phyloP scores from a whole-genome alignment of 2,797 vertebrate genomes.

The Muscicapa comitata region DNA sequence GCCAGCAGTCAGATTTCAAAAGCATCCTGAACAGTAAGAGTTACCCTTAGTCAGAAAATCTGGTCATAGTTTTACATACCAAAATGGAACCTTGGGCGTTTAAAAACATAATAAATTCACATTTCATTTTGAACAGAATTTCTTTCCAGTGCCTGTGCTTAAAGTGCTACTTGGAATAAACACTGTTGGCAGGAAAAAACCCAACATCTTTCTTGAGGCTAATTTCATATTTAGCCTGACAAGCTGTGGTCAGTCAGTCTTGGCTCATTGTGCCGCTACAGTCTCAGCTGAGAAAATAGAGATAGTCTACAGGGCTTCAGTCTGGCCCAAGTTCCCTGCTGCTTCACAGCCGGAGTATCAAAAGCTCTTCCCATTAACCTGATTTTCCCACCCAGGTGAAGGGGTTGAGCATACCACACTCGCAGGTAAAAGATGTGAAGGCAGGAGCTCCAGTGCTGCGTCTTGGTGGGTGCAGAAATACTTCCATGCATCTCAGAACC shows the following conservation, averaged over 20 bases:
- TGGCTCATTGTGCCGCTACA: not conserved
- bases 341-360: not conserved
- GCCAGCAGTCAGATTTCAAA: not conserved
- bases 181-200: not conserved
- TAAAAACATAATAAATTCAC: not conserved
- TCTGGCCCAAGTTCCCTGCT: not conserved
- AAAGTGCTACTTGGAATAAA: not conserved
- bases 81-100: not conserved
- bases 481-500: not conserved
- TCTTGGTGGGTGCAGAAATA: not conserved
- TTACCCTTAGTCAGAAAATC: not conserved
- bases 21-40: not conserved
- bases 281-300: not conserved
- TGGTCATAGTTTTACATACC: not conserved
- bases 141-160: not conserved
- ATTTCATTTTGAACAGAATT: not conserved
- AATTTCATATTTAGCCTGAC: not conserved
- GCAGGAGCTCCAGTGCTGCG: not conserved
- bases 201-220: not conserved
- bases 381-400: not conserved
- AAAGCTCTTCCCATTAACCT: not conserved
- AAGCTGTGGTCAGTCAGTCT: not conserved
- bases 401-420: rapidly evolving
- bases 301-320: not conserved
- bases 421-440: not conserved